These are phyloP conservation scores for Tadarida brasiliensis DNA, from an alignment of 2,797 vertebrate species.

Conservation along the genomic window DNA sequence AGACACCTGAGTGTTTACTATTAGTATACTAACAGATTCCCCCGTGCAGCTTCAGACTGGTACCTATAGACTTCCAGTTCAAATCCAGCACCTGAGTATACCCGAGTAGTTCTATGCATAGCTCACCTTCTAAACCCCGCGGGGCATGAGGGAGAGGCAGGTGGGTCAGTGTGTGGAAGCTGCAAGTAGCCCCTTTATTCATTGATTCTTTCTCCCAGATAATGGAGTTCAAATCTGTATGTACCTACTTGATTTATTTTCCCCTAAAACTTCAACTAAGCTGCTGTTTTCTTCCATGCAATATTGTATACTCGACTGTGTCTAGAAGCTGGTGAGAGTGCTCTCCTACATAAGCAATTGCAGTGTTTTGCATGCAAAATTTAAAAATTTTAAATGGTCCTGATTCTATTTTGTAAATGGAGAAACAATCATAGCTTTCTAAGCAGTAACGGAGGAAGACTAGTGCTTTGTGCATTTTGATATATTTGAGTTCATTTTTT, in stretches of 20 bases:
- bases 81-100: neutral
- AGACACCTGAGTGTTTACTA: conserved; percentile 46
- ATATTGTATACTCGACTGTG: conserved; percentile 75
- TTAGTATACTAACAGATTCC: conserved; percentile 70
- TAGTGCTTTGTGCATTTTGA: conserved; percentile 89
- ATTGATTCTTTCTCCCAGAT: conserved; percentile 45
- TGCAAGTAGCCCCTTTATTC: conserved; percentile 53
- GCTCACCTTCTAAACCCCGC: conserved; percentile 63
- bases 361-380: conserved; percentile 90
- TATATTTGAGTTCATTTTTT: conserved; percentile 89
- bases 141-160: neutral
- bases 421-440: conserved; percentile 90
- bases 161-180: conserved; percentile 27
- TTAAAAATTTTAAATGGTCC: conserved; percentile 85
- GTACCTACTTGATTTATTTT: conserved; percentile 71
- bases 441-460: conserved; percentile 86
- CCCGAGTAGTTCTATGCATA: neutral
- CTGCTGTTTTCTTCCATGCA: conserved; percentile 80
- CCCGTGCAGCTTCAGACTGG: conserved; percentile 74
- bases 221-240: conserved; percentile 64
- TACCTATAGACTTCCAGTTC: neutral
- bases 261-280: conserved; percentile 74
- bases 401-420: conserved; percentile 90
- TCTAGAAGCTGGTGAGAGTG: conserved; percentile 88
- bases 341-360: conserved; percentile 87